Evolutionary conservation across 2,888 invertebrate species (phyloP), one percentile per base, ranked within the genome.

Genomic region (Prenolepis imparis): DNA sequence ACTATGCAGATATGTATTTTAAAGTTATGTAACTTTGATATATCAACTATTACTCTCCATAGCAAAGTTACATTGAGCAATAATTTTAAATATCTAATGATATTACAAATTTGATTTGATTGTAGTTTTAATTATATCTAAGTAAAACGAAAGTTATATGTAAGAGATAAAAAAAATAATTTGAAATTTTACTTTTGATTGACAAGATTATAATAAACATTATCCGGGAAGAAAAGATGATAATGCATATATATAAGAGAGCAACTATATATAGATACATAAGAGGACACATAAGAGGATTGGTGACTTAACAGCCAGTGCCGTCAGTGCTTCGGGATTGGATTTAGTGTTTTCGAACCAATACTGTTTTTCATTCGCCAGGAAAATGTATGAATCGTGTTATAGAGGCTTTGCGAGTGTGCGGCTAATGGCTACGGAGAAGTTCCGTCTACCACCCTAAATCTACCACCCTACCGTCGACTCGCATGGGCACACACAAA

Each of bases 331-430:
- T 80, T 72, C 72, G 83, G 82, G 84, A 83, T 81, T 78, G 84
- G 41, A 82, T 67, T 75, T 59, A 66, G 28, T 41, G 67, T 80
- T 67, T 67, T 70, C 67, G 68, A 68, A 73, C 88, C 75, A 82
- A 87, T 89, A 87, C 85, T 91, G 92, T 93, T 93, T 92, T 93
- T 93, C 92, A 93, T 93, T 91, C 91, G 91, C 89, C 87, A 88
- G 92, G 92, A 93, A 94, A 94, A 94, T 94, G 94, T 94, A 93
- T 94, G 93, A 94, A 94, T 93, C 94, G 94, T 94, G 94, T 94
- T 92, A 91, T 91, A 92, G 93, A 90, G 90, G 93, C 92, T 94
- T 94, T 94, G 91, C 90, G 87, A 93, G 92, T 91, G 92, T 91
- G 91, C 89, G 92, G 91, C 93, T 93, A 92, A 94, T 94, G 94